Evolutionary conservation across 2,797 vertebrate species (phyloP).

Genomic region (Siniperca obscura): DNA sequence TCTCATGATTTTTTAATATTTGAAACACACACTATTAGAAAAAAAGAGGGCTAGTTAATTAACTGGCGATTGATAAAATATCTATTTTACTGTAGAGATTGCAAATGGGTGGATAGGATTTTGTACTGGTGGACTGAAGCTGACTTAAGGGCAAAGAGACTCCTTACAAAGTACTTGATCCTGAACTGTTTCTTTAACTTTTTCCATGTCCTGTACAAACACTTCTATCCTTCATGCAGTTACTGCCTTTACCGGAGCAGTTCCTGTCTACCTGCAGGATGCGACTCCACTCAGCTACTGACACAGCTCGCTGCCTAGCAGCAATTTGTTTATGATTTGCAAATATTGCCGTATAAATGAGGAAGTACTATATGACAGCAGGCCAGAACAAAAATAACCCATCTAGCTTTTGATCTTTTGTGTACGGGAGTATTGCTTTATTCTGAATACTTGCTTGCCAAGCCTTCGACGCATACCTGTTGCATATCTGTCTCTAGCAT

Average conservation of each 20-base stretch:
- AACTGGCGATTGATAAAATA: too few species aligned
- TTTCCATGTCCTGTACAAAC: not conserved
- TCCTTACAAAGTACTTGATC: too few species aligned
- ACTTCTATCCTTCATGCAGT: not conserved
- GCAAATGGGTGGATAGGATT: not conserved
- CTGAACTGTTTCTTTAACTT: not conserved
- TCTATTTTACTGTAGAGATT: not conserved
- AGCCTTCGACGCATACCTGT: not conserved
- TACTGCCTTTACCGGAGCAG: not conserved
- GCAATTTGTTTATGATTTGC: conserved; percentile 56
- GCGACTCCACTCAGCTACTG: not conserved
- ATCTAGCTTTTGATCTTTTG: not conserved
- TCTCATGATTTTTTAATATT: not conserved
- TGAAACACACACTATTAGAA: not conserved
- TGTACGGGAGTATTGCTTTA: not conserved
- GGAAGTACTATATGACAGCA: conserved; percentile 24
- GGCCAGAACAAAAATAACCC: not conserved
- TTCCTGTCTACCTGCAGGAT: not conserved
- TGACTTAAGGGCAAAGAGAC: too few species aligned
- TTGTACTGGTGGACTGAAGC: not conserved
- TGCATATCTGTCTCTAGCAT: fast-evolving
- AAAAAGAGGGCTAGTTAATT: not conserved
- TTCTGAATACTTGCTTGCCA: not conserved
- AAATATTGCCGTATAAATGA: conserved; percentile 33
- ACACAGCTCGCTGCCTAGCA: too few species aligned